phyloP scores from a whole-genome alignment of 2,113 vertebrate species.

The Brachionichthys hirsutus region DNA sequence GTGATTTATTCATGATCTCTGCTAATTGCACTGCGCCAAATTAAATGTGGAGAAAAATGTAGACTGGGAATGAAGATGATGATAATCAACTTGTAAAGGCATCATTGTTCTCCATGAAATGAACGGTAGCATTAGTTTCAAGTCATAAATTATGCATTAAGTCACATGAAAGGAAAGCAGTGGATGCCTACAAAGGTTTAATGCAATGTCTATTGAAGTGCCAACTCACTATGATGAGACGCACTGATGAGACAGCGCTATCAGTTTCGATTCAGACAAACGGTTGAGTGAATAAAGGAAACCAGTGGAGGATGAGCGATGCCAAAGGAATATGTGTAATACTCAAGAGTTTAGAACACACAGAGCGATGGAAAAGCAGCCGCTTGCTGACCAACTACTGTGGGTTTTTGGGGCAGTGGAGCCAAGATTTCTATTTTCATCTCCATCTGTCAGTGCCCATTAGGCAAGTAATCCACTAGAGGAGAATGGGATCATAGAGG shows the following conservation, averaged over 20 bases:
- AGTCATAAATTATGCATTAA: constrained; percentile 62
- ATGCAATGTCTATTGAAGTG: constrained; percentile 28
- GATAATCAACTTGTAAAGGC: constrained; percentile 48
- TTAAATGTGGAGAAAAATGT: constrained; percentile 51
- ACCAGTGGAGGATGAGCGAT: constrained; percentile 8
- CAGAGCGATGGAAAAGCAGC: constrained; percentile 38
- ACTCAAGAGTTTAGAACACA: constrained; percentile 19
- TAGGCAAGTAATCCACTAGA: constrained; percentile 79
- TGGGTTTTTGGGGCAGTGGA: constrained; percentile 64
- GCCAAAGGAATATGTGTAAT: constrained; percentile 36
- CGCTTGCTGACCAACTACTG: constrained; percentile 36
- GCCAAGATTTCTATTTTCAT: constrained; percentile 72
- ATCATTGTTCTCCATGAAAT: constrained; percentile 48
- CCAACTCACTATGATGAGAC: constrained; percentile 27
- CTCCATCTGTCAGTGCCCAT: constrained; percentile 77
- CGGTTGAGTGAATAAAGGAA: constrained; percentile 42
- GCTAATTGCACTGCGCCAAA: constrained; percentile 65
- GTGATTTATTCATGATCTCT: constrained; percentile 67
- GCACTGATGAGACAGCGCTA: constrained; percentile 28
- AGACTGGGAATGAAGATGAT: constrained; percentile 32
- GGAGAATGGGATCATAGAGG: constrained; percentile 80
- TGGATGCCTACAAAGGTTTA: constrained; percentile 43
- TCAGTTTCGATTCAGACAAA: constrained; percentile 50
- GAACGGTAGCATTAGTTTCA: constrained; percentile 49
- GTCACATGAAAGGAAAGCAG: constrained; percentile 62